Evolutionary conservation across 1,140 invertebrate genomes (phyloP), one percentile per base, ranked within the genome.

Genomic region (Plectus sambesii): DNA sequence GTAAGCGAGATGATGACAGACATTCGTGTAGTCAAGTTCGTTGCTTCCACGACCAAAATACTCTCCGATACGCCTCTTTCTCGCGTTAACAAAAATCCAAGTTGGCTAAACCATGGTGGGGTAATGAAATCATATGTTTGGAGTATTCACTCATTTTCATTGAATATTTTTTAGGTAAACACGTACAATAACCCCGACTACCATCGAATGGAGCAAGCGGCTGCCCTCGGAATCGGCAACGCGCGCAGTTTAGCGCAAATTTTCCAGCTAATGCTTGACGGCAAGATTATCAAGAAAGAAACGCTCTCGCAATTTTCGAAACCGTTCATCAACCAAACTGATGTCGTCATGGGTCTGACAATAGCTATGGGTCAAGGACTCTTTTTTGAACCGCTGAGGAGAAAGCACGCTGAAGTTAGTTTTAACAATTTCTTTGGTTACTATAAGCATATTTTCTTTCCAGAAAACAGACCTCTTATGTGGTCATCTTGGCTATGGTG

Each of bases 171-270:
- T 22, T 50, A 42, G 53, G 56, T 29, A 56, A 39, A 56, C 26
- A 29, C 48, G 5, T 27, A 57, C 12, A 58, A 58, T 26, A 55
- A 58, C 35, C 56, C 56, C 15, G 49, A 57, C 26, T 44, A 57
- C 19, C 22, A 35, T 22, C 24, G 30, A n/a, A 36, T 58, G 5
- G 40, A 39, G 8, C 19, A 53, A 1, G 37, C 41, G 15, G 55
- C 54, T 2, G 55, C 50, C 2, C 48, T 51, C n/a, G 68, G 62
- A 5, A 51, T 59, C 22, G 60, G 54, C 2, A 68, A 55, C 29
- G 63, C 59, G 3, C 46, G 55, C 30, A 49, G 49, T 9, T 25
- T 67, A 1, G 66, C 63, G 12, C 69, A 63, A 47, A 40, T 70
- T 4, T 56, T 58, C 5, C 58, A 49, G 8, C 15, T 58, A 26